Base-by-base conservation (phyloP, 2,888 invertebrate genomes). In the Drosophila neoperkinsi region DNA sequence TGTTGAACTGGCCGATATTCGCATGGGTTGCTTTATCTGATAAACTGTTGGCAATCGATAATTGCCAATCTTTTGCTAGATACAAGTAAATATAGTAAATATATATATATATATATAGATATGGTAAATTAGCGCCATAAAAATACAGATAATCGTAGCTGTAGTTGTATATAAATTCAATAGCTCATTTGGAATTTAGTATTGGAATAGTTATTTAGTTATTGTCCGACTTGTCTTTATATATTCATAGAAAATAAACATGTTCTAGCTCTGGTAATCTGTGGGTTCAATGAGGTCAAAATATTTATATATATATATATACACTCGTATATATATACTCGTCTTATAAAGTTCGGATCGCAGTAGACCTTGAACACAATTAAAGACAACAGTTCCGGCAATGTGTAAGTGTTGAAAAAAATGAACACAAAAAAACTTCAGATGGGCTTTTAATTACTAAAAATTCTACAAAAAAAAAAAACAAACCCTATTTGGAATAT, bases 401-500 rank as follows among this genome's bases (percentile, higher is more conserved):
- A 71, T 53, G 53, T 71, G 57, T 62, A n/a, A 33, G 33, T 34
- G 30, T 25, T 3, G 25, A 55, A 21, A n/a, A 36, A 65, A 52
- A 30, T 34, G 34, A 33, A 33, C 21, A 34, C 56, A 46, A 43
- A 41, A 52, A 52, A 33, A 65, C 41, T 10, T 31, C 13, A 56
- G 51, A 71, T 36, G 38, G 46, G 52, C 11, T 62, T 62, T 71
- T 46, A 61, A 59, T 4, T 28, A 51, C 4, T 50, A n/a, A 18
- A 38, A 33, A 46, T 38, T 56, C 3, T 7, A 18, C 2, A 6
- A 34, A 51, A 49, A 28, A n/a, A n/a, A 30, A 34, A 34, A 52
- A 3, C 9, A 65, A 65, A 18, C 46, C 41, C 13, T 5, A 13
- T 77, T 81, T 34, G 67, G 51, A 30, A 56, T 61, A 36, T 30